A percentile compares a stretch with the other conserved stretches of the same genome.
phyloP scores from a whole-genome alignment of 2,797 vertebrate genomes.

The Lepus townsendii region DNA sequence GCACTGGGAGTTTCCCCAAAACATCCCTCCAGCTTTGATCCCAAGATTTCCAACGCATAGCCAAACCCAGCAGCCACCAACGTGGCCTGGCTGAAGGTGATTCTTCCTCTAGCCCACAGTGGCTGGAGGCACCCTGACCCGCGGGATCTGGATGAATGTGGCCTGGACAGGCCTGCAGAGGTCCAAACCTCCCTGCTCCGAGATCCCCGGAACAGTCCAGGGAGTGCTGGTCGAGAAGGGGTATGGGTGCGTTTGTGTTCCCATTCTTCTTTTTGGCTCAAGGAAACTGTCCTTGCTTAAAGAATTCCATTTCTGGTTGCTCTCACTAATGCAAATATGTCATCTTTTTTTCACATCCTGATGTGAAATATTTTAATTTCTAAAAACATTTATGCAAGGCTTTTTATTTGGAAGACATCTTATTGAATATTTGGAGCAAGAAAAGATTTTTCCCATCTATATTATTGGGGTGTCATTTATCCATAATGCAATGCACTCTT shows the following conservation, averaged over 20 bases:
- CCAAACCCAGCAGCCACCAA: not conserved
- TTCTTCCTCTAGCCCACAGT: not conserved
- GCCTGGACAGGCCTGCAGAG: not conserved
- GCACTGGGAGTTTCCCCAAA: not conserved
- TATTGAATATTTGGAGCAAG: not conserved
- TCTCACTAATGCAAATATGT: not conserved
- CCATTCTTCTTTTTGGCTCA: not conserved
- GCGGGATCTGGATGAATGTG: not conserved
- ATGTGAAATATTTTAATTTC: slow-evolving; percentile 5
- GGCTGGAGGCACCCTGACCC: not conserved
- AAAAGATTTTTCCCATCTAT: not conserved
- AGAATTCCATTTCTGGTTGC: not conserved
- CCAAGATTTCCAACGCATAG: slow-evolving; percentile 33
- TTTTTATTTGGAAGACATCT: not conserved
- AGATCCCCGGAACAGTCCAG: not conserved
- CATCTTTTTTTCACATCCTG: not conserved
- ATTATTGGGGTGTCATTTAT: not conserved
- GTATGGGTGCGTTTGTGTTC: not conserved
- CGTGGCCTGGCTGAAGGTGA: not conserved
- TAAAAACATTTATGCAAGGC: not conserved
- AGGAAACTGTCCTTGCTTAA: not conserved
- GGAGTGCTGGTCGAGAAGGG: not conserved
- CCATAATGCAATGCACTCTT: not conserved
- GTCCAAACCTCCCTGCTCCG: not conserved
- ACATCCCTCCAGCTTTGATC: not conserved